Conservation (phyloP, 2,888 invertebrate genomes). For the Hirtodrosophila cameraria region DNA sequence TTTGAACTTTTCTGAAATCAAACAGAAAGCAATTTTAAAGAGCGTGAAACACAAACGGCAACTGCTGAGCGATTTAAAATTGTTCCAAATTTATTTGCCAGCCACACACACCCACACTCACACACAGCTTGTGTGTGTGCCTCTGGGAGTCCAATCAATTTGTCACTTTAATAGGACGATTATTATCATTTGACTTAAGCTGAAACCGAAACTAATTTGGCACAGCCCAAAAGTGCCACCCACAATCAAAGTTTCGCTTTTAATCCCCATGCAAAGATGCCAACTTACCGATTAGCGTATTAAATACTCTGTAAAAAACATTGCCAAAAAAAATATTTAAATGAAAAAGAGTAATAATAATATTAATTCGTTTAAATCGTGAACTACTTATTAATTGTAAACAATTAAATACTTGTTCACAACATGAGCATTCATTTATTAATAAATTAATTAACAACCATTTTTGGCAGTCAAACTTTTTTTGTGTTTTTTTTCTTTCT, state of each 20-base stretch:
- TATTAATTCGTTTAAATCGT: constrained; percentile 10
- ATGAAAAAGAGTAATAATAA: constrained; percentile 8
- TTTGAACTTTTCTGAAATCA: constrained; percentile 50
- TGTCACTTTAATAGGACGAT: constrained; percentile 58
- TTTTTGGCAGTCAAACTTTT: constrained; percentile 20
- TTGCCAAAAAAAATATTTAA: background rate
- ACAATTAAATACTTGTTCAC: constrained; percentile 17
- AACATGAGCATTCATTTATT: constrained; percentile 24
- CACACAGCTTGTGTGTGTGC: constrained; percentile 12
- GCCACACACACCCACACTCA: constrained; percentile 20
- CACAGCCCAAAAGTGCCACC: constrained; percentile 58
- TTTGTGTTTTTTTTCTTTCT: constrained; percentile 26
- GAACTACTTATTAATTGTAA: constrained; percentile 16
- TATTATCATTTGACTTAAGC: constrained; percentile 42
- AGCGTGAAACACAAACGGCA: constrained; percentile 24
- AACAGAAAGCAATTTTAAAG: constrained; percentile 33
- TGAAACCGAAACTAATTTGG: constrained; percentile 62
- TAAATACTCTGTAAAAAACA: background rate
- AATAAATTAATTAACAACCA: constrained; percentile 25
- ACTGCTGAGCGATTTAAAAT: constrained; percentile 49
- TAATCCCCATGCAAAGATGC: constrained; percentile 26
- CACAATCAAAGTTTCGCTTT: constrained; percentile 29
- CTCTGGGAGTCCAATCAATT: constrained; percentile 37
- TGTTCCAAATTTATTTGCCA: constrained; percentile 28
- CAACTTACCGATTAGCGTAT: constrained; percentile 22